Base-by-base conservation (phyloP, 2,888 invertebrate genomes). In the Thelaira solivaga region DNA sequence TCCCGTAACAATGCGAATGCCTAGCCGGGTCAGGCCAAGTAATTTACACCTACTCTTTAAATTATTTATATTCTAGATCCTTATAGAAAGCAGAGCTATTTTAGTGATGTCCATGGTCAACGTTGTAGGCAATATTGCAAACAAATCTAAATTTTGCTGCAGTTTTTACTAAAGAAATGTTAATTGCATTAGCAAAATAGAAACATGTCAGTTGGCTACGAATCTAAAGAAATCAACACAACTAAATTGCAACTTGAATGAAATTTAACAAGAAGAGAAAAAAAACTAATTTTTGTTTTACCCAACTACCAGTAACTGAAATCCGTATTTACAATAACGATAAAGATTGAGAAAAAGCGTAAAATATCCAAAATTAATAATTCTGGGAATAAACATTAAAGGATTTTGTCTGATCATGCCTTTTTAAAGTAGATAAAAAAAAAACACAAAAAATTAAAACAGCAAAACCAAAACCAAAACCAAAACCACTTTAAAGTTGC, bases 391-490 rank as follows among this genome's bases (percentile, higher is more conserved):
- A 61, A 69, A 78, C 71, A 69, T 78, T 74, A 78, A 78, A 74
- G 65, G 65, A 78, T 78, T 76, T 74, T 74, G 71, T 79, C 76
- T 74, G 53, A 74, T 81, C 80, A 81, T 81, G 67, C 72, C 80
- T 77, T 77, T 79, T 76, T 81, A 68, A n/a, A 79, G 71, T 68
- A 75, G 57, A 71, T 39, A 64, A 36, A 47, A n/a, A n/a, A n/a
- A n/a, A 69, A 64, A 72, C 31, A 43, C 7, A 68, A 53, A 59
- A 24, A 41, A 20, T 8, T n/a, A 10, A 31, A 34, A 36, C 24
- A 55, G 26, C 22, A 11, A 53, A 41, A 31, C 2, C 31, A 51
- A 45, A 4, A 13, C 5, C 41, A 26, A 41, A 6, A 62, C 34
- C 20, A 47, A 6, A 57, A 31, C 24, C 43, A 61, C 36, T 51